Base-by-base conservation (phyloP, 2,113 vertebrate species). In the Irena cyanogastra region DNA sequence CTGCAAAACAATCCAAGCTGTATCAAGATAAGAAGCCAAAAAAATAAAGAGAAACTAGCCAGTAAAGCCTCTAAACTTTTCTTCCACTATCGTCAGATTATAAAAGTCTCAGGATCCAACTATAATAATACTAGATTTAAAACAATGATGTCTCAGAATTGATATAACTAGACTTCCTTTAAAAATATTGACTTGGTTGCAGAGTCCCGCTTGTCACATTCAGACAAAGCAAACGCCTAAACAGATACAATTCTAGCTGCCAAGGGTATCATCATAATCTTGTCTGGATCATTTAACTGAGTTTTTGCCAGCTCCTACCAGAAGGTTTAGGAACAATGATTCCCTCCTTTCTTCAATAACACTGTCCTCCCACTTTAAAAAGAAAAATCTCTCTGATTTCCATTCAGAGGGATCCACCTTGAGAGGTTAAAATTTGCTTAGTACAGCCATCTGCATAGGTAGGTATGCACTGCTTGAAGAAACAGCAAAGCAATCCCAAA, bases 261-360 rank as follows among this genome's bases (percentile, higher is more conserved):
- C 91, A 94, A 95, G 60, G 79, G 74, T 83, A 88, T 92, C 64
- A 94, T 89, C 83, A 89, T 90, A 96, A 97, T 92, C 97, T 95
- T 64, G 52, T 79, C 87, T 74, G 85, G 69, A 95, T 95, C 78
- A 92, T 88, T 95, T 94, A 93, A 92, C 45, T 95, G 91, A 95
- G 54, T 68, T 95, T 94, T 81, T 89, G 72, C 93, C 76, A 95
- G 85, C 74, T 95, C 69, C 85, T 87, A 91, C 68, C 90, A 95
- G 83, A 92, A 96, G 85, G 54, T 91, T 93, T 80, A 57, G 80
- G 77, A 96, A 94, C 79, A 95, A 82, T 13, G 57, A 78, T 61
- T 75, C 77, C 65, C 71, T 91, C 82, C 74, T 94, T 96, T 89
- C 44, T 88, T 91, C 79, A 95, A 45, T 81, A 90, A 90, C 77